A percentile compares a stretch with the other conserved stretches of the same genome.
Evolutionary conservation across 2,113 vertebrate genomes (phyloP).

Genomic region (Heterotilapia buettikoferi): DNA sequence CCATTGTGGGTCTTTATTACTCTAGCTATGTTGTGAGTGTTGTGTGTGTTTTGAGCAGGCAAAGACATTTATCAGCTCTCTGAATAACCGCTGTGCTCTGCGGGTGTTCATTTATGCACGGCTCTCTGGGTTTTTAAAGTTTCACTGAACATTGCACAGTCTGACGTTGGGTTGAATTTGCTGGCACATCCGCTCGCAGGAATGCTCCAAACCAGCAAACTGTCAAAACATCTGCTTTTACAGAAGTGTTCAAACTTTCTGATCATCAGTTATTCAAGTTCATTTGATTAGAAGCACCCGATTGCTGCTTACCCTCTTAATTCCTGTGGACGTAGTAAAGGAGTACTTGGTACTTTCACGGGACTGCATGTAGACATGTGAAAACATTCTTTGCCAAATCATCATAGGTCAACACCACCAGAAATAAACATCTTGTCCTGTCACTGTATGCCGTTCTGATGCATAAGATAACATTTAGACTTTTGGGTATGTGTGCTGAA

Average conservation of each 20-base stretch:
- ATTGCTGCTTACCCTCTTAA: not conserved
- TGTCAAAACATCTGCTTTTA: not conserved
- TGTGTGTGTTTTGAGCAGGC: not conserved
- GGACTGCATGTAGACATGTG: not conserved
- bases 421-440: not conserved
- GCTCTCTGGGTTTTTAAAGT: not conserved
- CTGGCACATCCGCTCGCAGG: not conserved
- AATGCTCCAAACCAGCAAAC: not conserved
- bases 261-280: not conserved
- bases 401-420: not conserved
- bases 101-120: not conserved
- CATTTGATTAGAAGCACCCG: not conserved
- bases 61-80: constrained; percentile 47
- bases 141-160: not conserved
- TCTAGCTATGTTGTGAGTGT: not conserved
- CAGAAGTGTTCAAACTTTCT: not conserved
- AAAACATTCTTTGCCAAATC: not conserved
- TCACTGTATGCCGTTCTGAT: accelerated
- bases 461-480: not conserved
- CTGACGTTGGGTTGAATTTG: not conserved
- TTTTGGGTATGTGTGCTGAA: not conserved
- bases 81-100: not conserved
- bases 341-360: not conserved
- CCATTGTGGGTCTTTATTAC: constrained; percentile 29
- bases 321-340: not conserved